Percentiles rank a stretch among this genome's conserved stretches.
These are phyloP conservation scores for Pomatorhinus ruficollis DNA, from an alignment of 2,113 vertebrate species.

Conservation along the genomic window DNA sequence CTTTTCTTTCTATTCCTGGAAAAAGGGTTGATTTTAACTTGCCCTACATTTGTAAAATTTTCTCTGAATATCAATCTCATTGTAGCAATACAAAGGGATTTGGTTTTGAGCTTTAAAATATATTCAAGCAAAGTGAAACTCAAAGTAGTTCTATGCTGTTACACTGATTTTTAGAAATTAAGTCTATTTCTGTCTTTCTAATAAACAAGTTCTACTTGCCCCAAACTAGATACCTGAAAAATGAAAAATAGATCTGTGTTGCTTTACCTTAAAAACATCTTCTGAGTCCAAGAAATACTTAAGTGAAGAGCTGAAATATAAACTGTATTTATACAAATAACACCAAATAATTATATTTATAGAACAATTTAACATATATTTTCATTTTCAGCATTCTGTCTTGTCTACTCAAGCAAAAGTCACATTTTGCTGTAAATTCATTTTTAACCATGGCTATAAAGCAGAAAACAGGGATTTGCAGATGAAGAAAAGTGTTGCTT, in stretches of 20 bases:
- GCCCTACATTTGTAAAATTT: background rate
- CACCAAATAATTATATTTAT: background rate
- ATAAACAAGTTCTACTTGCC: background rate
- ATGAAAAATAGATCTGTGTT: background rate
- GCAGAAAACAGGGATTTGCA: background rate
- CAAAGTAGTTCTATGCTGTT: background rate
- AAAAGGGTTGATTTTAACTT: background rate
- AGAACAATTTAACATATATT: background rate
- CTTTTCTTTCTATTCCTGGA: background rate
- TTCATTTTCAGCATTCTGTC: background rate
- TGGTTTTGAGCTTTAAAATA: background rate
- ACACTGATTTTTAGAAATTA: background rate
- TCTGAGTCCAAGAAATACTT: background rate
- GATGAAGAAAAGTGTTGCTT: background rate
- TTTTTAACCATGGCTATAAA: background rate
- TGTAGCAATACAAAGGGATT: background rate
- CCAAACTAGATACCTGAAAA: background rate
- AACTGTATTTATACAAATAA: background rate
- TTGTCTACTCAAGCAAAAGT: background rate
- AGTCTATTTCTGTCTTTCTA: background rate
- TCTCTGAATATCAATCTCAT: background rate
- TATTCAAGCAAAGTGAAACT: background rate
- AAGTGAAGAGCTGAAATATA: background rate
- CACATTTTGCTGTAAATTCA: background rate
- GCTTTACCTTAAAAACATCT: background rate